Conservation (phyloP, 2,113 vertebrate genomes). For the Corythornis vintsioides region DNA sequence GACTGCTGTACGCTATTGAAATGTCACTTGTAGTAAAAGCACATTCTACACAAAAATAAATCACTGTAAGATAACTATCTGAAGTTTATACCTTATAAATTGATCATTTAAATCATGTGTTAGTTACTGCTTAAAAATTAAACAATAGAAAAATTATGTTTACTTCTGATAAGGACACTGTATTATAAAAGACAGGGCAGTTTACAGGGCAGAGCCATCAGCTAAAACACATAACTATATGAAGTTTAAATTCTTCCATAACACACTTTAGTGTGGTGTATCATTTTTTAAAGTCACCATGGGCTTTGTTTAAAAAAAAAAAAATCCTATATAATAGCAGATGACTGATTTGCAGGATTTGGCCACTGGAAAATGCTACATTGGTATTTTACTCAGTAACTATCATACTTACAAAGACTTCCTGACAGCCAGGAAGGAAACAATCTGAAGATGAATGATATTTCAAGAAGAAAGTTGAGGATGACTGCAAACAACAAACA, state of each 20-base stretch:
- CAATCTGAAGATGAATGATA: neutral
- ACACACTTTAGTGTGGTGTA: neutral
- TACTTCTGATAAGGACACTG: neutral
- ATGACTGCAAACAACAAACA: neutral
- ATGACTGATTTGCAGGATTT: neutral
- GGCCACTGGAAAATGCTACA: neutral
- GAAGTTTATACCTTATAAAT: conserved; percentile 3
- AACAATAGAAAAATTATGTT: neutral
- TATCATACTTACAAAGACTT: neutral
- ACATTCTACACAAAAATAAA: conserved; percentile 30
- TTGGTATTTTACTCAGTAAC: neutral
- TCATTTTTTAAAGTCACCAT: neutral
- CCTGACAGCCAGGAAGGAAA: neutral
- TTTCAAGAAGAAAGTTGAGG: neutral
- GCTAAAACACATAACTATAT: neutral
- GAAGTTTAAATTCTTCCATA: neutral
- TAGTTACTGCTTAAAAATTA: conserved; percentile 14
- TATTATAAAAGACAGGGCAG: neutral
- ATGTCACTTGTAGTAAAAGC: conserved; percentile 19
- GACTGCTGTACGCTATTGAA: neutral
- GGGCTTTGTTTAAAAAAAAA: neutral
- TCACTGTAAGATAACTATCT: neutral
- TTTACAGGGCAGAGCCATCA: neutral
- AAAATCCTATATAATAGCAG: neutral
- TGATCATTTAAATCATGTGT: neutral